phyloP scores from a whole-genome alignment of 2,113 vertebrate genomes.

The Trematomus loennbergii region DNA sequence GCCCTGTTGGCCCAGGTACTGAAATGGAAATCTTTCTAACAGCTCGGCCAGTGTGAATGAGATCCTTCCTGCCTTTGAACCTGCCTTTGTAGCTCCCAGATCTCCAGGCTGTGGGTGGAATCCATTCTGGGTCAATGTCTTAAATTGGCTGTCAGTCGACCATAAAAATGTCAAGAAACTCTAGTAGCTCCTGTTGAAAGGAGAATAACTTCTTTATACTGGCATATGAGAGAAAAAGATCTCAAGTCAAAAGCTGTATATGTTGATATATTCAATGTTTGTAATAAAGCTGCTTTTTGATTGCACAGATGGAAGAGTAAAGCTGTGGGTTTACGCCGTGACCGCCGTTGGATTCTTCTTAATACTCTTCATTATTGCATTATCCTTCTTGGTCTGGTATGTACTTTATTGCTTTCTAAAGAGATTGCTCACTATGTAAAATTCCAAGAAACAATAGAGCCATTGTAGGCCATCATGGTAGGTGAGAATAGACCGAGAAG shows the following conservation, averaged over 20 bases:
- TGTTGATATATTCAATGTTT: slow-evolving; percentile 49
- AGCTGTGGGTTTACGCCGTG: slow-evolving; percentile 96
- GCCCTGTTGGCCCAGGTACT: slow-evolving; percentile 94
- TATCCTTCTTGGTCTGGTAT: slow-evolving; percentile 95
- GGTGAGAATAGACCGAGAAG: slow-evolving; percentile 21
- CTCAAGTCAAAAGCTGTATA: slow-evolving; percentile 4
- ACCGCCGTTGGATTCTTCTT: slow-evolving; percentile 92
- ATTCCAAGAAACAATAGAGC: slow-evolving; percentile 17
- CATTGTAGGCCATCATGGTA: slow-evolving; percentile 8
- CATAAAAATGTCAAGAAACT: slow-evolving; percentile 24
- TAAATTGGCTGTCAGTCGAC: slow-evolving; percentile 13
- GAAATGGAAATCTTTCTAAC: slow-evolving; percentile 55
- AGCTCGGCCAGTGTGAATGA: slow-evolving; percentile 1
- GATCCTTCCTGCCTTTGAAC: slow-evolving; percentile 41
- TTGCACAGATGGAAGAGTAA: slow-evolving; percentile 93
- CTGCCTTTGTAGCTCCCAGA: slow-evolving; percentile 34
- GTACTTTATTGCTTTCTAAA: slow-evolving; percentile 68
- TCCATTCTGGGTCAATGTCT: slow-evolving; percentile 41
- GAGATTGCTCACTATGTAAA: background rate
- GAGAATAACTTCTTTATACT: slow-evolving; percentile 1
- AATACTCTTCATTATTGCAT: slow-evolving; percentile 90
- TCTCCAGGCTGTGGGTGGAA: slow-evolving; percentile 4
- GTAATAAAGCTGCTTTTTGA: slow-evolving; percentile 60
- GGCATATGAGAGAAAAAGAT: slow-evolving; percentile 3
- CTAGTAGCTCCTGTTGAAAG: slow-evolving; percentile 7